Base-by-base conservation (phyloP, 1,140 invertebrate genomes). In the Liolophura sinensis region DNA sequence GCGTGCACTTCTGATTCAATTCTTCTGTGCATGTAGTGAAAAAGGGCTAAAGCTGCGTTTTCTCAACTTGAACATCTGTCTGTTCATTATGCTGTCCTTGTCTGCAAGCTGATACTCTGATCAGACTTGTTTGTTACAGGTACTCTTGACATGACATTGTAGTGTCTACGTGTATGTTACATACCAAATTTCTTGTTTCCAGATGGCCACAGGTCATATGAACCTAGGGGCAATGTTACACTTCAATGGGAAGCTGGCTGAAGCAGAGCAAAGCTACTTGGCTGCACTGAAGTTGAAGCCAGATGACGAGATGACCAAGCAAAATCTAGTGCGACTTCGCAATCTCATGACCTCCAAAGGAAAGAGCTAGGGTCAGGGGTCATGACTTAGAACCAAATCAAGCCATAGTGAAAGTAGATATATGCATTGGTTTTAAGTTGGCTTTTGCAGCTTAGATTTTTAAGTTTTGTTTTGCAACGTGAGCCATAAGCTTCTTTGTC, bases 191-290 rank as follows among this genome's bases (percentile, higher is more conserved):
- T 64, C 58, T 80, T 76, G 58, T 69, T 85, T 86, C 25, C 88
- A 93, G 90, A 92, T 95, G 76, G 91, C 94, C 0, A 89, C 92
- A 64, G 92, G 92, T 62, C 93, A 96, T 82, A 94, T 95, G 76
- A 97, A 97, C 83, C 85, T 97, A 47, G 95, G 95, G 20, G 95
- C 95, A 52, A 97, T 98, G 78, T 86, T 95, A 25, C 95, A 97
- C 85, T 85, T 96, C 57, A 94, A 96, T 81, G 93, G 93, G 14
- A 95, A 96, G 85, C 91, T 93, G 65, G 84, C 86, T 18, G 92
- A 95, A 78, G 95, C 95, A 0, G 92, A 93, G 27, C 84, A 88
- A 11, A 91, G 92, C 60, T 97, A 97, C 82, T 85, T 91, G 64
- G 88, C 90, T 75, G 94, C 95, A 0, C 85, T 97, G 51, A 85